These are phyloP conservation scores for Endotricha flammealis DNA, from an alignment of 2,888 invertebrate species.

Conservation along the genomic window DNA sequence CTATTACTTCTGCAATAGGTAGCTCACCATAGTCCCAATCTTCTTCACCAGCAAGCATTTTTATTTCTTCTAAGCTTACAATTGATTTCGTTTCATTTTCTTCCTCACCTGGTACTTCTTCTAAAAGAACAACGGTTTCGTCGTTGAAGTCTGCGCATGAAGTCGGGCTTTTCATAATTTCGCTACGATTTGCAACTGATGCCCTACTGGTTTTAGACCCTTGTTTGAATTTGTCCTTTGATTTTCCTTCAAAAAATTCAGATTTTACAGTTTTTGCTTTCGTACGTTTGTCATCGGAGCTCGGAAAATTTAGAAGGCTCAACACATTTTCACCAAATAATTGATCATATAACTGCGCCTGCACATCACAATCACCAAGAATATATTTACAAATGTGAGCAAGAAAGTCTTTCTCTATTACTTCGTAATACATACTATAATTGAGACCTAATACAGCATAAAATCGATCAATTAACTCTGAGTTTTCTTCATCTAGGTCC, in stretches of 20 bases:
- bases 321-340: constrained; percentile 63
- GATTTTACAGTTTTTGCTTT: constrained; percentile 59
- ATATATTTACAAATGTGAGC: constrained; percentile 69
- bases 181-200: constrained; percentile 33
- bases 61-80: constrained; percentile 34
- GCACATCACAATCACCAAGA: constrained; percentile 56
- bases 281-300: constrained; percentile 48
- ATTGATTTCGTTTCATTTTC: constrained; percentile 29
- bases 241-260: constrained; percentile 41
- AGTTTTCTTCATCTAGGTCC: constrained; percentile 58
- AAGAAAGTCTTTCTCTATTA: constrained; percentile 73
- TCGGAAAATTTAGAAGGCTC: constrained; percentile 49
- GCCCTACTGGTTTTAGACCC: constrained; percentile 43
- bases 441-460: constrained; percentile 78
- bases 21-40: constrained; percentile 68
- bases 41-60: constrained; percentile 58
- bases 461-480: constrained; percentile 75
- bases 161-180: constrained; percentile 40
- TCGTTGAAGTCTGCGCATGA: constrained; percentile 30
- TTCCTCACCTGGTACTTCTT: constrained; percentile 34
- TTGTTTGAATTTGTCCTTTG: constrained; percentile 44
- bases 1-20: constrained; percentile 48
- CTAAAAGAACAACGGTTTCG: constrained; percentile 25
- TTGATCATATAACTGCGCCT: constrained; percentile 43
- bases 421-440: constrained; percentile 77